Conservation (phyloP, 2,797 vertebrate species). For the Cottoperca gobio region DNA sequence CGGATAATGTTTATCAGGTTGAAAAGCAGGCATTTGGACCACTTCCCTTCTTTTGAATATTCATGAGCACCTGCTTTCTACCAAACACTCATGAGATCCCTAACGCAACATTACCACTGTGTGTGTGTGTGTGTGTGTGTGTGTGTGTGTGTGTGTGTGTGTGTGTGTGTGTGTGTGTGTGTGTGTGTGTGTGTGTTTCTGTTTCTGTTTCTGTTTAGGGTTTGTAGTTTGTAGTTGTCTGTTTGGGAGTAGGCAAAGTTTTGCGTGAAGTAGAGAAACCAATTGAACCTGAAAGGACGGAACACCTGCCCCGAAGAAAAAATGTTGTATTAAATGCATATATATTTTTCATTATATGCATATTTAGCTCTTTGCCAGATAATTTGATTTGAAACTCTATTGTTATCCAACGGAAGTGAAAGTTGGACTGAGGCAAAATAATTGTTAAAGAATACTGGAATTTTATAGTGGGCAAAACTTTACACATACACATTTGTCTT, state of each 20-base stretch:
- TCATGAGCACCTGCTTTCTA: slow-evolving; percentile 74
- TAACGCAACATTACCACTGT: slow-evolving; percentile 35
- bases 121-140: too few relatives aligned
- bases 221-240: background rate
- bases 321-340: background rate
- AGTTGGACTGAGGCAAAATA: background rate
- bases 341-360: background rate
- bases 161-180: too few relatives aligned
- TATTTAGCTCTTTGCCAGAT: background rate
- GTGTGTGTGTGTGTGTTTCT: too few relatives aligned
- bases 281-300: background rate
- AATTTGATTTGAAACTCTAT: background rate
- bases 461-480: background rate
- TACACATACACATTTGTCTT: background rate
- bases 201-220: background rate
- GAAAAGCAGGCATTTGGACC: slow-evolving; percentile 57
- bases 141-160: too few relatives aligned
- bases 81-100: slow-evolving; percentile 47
- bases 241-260: background rate
- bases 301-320: background rate
- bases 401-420: background rate
- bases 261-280: background rate
- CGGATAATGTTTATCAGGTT: slow-evolving; percentile 40
- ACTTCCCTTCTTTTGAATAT: slow-evolving; percentile 65
- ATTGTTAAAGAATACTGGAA: background rate